A percentile compares a stretch with the other conserved stretches of the same genome.
Conservation (phyloP, 1,140 invertebrate genomes). For the Caenorhabditis remanei region DNA sequence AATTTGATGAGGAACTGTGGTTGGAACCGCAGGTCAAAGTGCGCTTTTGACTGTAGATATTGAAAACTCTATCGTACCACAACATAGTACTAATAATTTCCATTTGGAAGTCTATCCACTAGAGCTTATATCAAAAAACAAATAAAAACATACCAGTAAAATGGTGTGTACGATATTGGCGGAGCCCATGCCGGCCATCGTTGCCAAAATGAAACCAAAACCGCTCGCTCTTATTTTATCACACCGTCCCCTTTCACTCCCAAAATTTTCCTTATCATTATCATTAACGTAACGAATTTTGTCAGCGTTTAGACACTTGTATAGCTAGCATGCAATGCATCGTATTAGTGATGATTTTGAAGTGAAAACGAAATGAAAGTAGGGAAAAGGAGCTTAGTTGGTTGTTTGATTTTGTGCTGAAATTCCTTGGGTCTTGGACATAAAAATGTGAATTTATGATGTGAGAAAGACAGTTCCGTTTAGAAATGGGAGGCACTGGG, state of each 20-base stretch:
- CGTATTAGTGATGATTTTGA: conserved; percentile 25
- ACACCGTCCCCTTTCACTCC: not conserved
- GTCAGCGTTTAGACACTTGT: conserved; percentile 7
- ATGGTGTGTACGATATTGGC: conserved; percentile 33
- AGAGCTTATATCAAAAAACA: not conserved
- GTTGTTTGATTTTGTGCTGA: conserved; percentile 39
- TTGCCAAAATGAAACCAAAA: conserved; percentile 30
- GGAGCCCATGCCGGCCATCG: conserved; percentile 28
- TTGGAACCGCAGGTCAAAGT: not conserved
- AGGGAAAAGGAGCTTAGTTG: conserved; percentile 13
- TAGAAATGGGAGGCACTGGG: not conserved
- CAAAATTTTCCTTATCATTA: conserved; percentile 16
- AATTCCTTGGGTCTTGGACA: not conserved
- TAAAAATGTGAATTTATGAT: not conserved
- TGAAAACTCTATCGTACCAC: no score
- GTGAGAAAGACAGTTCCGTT: not conserved
- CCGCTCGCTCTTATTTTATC: not conserved
- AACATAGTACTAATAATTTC: no score
- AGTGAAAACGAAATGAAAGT: not conserved
- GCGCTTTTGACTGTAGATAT: not conserved
- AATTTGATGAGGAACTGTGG: not conserved
- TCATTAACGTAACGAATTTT: conserved; percentile 20
- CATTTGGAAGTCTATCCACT: not conserved
- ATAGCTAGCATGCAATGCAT: not conserved
- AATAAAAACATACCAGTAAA: conserved; percentile 28